These are phyloP conservation scores for Cardinalis cardinalis DNA, from an alignment of 2,113 vertebrate species.

Conservation along the genomic window DNA sequence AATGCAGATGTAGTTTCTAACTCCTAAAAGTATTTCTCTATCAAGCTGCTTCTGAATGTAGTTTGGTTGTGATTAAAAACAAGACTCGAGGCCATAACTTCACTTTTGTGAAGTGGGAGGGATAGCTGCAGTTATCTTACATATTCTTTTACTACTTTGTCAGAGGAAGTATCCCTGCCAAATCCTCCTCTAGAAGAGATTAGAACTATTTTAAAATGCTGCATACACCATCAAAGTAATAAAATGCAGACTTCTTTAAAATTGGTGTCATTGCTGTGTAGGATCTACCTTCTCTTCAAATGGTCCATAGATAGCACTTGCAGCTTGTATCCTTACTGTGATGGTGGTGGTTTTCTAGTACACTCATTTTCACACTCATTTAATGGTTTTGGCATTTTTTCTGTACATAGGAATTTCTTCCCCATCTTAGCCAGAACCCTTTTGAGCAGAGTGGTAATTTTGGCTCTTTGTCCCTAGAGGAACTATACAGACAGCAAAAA, in stretches of 20 bases:
- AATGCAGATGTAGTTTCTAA: background rate
- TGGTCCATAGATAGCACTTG: background rate
- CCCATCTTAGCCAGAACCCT: background rate
- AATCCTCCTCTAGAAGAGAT: background rate
- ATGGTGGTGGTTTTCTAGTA: background rate
- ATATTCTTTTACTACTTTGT: background rate
- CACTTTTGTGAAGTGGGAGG: background rate
- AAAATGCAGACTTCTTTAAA: background rate
- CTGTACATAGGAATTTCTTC: background rate
- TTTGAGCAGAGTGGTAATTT: background rate
- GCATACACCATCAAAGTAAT: background rate
- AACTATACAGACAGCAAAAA: background rate
- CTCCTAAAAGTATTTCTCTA: background rate
- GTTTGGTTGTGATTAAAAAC: background rate
- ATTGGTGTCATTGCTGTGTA: background rate
- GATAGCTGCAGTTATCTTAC: background rate
- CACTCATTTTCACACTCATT: background rate
- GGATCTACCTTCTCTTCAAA: background rate
- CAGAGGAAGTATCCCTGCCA: background rate
- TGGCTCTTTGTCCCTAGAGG: background rate
- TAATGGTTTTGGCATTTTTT: background rate
- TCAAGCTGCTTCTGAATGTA: background rate
- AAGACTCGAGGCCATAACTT: background rate
- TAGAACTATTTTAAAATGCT: background rate
- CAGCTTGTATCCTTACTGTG: background rate